These are phyloP conservation scores for Macroramphosus scolopax DNA, from an alignment of 2,797 vertebrate species.

Conservation along the genomic window DNA sequence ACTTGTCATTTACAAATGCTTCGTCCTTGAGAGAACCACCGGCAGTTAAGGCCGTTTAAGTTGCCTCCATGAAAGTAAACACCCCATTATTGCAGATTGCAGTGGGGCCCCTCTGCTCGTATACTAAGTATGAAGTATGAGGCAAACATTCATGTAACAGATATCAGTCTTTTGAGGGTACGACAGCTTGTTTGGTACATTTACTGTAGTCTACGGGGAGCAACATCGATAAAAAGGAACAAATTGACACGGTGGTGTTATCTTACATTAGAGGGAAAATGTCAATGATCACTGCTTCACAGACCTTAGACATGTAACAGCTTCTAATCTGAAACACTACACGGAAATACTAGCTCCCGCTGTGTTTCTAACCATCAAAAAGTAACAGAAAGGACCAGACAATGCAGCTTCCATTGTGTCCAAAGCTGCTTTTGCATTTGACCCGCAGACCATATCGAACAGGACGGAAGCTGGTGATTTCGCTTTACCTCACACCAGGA, in stretches of 20 bases:
- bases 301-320: constrained; percentile 16
- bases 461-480: constrained; percentile 31
- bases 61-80: too few relatives aligned
- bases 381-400: constrained; percentile 23
- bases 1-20: too few relatives aligned
- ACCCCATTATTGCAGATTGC: constrained; percentile 2
- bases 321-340: constrained; percentile 17
- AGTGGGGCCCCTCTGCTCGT: constrained; percentile 12
- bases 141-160: constrained; percentile 19
- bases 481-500: constrained; percentile 54
- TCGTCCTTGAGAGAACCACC: constrained; percentile 26
- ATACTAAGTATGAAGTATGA: constrained; percentile 15
- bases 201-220: constrained; percentile 16
- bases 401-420: constrained; percentile 10
- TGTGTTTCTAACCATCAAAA: constrained; percentile 25
- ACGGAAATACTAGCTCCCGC: background rate
- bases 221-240: constrained; percentile 37
- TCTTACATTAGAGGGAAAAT: constrained; percentile 36
- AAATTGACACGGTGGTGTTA: constrained; percentile 33
- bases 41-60: constrained; percentile 26
- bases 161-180: constrained; percentile 31
- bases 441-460: constrained; percentile 32
- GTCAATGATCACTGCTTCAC: constrained; percentile 25
- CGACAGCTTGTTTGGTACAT: constrained; percentile 47
- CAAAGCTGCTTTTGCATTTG: too few relatives aligned